A percentile compares a stretch with the other conserved stretches of the same genome.
These are phyloP conservation scores for Frankliniella intonsa DNA, from an alignment of 2,888 invertebrate species.

Conservation along the genomic window DNA sequence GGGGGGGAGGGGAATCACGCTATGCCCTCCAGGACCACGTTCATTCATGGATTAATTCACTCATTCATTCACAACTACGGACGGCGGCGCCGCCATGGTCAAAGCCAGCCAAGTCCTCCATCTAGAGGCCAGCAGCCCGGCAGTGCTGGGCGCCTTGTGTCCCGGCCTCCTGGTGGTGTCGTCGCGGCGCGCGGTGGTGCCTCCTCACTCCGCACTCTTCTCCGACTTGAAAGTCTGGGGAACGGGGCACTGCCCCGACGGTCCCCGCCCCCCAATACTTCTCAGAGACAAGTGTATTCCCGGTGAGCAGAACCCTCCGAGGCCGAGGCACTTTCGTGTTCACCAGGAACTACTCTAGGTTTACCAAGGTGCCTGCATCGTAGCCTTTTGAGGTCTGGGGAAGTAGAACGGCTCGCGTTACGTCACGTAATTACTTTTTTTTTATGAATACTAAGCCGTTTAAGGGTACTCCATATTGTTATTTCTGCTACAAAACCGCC, in stretches of 20 bases:
- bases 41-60: too few species aligned
- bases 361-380: background rate
- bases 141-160: too few species aligned
- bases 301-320: background rate
- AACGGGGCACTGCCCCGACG: constrained; percentile 1
- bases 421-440: too few species aligned
- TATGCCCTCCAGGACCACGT: too few species aligned
- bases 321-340: background rate
- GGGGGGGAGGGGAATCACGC: too few species aligned
- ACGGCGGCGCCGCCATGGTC: too few species aligned
- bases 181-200: background rate
- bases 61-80: too few species aligned
- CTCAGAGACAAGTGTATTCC: background rate
- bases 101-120: too few species aligned
- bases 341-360: background rate
- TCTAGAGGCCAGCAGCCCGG: too few species aligned
- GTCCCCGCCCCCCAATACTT: background rate
- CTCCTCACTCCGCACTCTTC: background rate
- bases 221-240: background rate
- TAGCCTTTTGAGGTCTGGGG: too few species aligned
- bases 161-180: background rate
- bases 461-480: background rate
- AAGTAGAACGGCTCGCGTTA: too few species aligned
- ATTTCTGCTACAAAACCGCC: too few species aligned
- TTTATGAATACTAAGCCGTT: background rate